Evolutionary conservation across 2,888 invertebrate genomes (phyloP).

Genomic region (Gastrophysa polygoni): DNA sequence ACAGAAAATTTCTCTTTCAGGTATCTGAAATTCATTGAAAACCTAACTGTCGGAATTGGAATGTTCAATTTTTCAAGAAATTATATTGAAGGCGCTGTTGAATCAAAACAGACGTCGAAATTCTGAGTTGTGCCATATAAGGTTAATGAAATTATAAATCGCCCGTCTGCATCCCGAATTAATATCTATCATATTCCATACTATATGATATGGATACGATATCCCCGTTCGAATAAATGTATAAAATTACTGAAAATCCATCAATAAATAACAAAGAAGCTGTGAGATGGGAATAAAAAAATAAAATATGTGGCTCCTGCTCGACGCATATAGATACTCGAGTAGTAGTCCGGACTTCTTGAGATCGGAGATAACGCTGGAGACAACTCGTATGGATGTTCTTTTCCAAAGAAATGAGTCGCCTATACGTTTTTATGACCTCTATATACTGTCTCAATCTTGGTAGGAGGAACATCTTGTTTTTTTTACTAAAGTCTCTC

Average conservation of each 20-base stretch:
- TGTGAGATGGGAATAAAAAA: slow-evolving; percentile 13
- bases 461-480: not conserved
- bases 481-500: too few relatives aligned
- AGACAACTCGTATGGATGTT: slow-evolving; percentile 6
- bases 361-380: slow-evolving; percentile 15
- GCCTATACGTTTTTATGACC: not conserved
- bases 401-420: not conserved
- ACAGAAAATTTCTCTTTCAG: too few relatives aligned
- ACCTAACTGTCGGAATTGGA: too few relatives aligned
- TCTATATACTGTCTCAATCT: not conserved
- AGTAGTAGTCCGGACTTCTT: slow-evolving; percentile 8
- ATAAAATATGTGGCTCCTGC: slow-evolving; percentile 21
- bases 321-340: slow-evolving; percentile 11
- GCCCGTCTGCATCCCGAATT: not conserved
- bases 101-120: too few relatives aligned
- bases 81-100: too few relatives aligned
- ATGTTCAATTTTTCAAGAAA: too few relatives aligned
- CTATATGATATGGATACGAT: not conserved
- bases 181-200: not conserved
- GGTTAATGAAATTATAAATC: not conserved
- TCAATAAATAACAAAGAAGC: slow-evolving; percentile 18
- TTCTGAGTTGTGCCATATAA: too few relatives aligned
- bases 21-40: too few relatives aligned
- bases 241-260: slow-evolving; percentile 18
- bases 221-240: not conserved